phyloP scores from a whole-genome alignment of 2,888 invertebrate genomes.

The Chrysolina haemoptera region DNA sequence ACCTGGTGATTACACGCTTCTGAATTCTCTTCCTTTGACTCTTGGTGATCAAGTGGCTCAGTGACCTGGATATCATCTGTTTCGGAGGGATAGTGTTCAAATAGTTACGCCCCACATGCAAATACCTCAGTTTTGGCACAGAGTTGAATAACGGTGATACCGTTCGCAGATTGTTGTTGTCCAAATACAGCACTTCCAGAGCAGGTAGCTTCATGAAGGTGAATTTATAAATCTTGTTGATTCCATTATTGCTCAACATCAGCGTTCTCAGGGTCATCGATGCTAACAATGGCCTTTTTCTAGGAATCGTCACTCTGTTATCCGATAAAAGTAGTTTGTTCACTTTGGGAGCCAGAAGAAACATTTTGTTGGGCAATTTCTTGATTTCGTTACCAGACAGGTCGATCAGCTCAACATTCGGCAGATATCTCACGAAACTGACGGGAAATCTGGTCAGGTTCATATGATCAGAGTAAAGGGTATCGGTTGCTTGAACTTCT shows the following conservation, averaged over 20 bases:
- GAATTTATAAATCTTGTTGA: constrained; percentile 54
- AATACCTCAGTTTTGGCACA: constrained; percentile 59
- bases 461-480: constrained; percentile 64
- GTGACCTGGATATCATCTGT: constrained; percentile 46
- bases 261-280: constrained; percentile 60
- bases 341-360: constrained; percentile 55
- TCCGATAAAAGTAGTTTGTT: constrained; percentile 58
- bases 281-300: constrained; percentile 55
- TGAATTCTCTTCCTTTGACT: constrained; percentile 36
- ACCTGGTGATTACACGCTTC: not conserved
- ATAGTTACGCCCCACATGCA: constrained; percentile 63
- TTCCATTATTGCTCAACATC: constrained; percentile 62
- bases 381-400: constrained; percentile 62
- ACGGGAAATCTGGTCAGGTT: constrained; percentile 54
- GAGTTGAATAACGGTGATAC: constrained; percentile 57
- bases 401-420: constrained; percentile 62
- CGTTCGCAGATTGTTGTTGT: constrained; percentile 59
- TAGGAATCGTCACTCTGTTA: constrained; percentile 56
- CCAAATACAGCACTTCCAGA: constrained; percentile 62
- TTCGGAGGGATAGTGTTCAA: constrained; percentile 51
- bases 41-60: constrained; percentile 49
- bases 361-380: constrained; percentile 56
- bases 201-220: constrained; percentile 59
- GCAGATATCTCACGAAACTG: constrained; percentile 51
- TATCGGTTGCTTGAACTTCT: constrained; percentile 49